Percentiles rank a stretch among this genome's conserved stretches.
phyloP scores from a whole-genome alignment of 1,140 invertebrate species.

The Chymomyza costata region DNA sequence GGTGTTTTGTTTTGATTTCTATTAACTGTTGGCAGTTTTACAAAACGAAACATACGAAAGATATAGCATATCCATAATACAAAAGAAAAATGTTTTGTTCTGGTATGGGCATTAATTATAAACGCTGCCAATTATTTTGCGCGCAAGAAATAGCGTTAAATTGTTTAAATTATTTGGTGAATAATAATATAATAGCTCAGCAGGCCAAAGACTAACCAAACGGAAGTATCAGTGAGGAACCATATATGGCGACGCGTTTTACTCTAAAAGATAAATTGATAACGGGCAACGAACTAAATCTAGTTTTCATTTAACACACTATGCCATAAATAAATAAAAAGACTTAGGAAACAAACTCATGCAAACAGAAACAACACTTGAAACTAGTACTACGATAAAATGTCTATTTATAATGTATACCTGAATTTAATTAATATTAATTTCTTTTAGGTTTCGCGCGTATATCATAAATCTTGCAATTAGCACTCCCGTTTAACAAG shows the following conservation, averaged over 20 bases:
- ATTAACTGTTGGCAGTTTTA: no score
- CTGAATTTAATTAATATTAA: background rate
- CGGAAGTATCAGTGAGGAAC: slow-evolving; percentile 35
- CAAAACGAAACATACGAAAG: no score
- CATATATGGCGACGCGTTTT: slow-evolving; percentile 23
- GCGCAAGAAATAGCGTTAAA: background rate
- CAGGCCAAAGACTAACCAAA: slow-evolving; percentile 63
- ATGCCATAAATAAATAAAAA: slow-evolving; percentile 43
- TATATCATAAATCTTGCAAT: slow-evolving; percentile 67
- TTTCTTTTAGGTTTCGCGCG: slow-evolving; percentile 1
- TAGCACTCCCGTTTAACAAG: no score
- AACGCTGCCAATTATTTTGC: background rate
- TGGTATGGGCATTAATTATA: no score
- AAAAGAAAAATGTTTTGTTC: no score
- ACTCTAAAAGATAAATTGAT: slow-evolving; percentile 17
- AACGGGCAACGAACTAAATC: slow-evolving; percentile 58
- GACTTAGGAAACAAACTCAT: slow-evolving; percentile 64
- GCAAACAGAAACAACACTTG: slow-evolving; percentile 9
- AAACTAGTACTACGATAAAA: slow-evolving; percentile 15
- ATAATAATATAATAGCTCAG: slow-evolving; percentile 26
- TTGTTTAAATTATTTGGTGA: background rate
- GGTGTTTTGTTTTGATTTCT: no score
- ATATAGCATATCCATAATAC: background rate
- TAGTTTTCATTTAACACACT: slow-evolving; percentile 54
- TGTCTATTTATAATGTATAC: background rate